Evolutionary conservation across 2,113 vertebrate species (phyloP), one percentile per base, ranked within the genome.

Genomic region (Tetrax tetrax): DNA sequence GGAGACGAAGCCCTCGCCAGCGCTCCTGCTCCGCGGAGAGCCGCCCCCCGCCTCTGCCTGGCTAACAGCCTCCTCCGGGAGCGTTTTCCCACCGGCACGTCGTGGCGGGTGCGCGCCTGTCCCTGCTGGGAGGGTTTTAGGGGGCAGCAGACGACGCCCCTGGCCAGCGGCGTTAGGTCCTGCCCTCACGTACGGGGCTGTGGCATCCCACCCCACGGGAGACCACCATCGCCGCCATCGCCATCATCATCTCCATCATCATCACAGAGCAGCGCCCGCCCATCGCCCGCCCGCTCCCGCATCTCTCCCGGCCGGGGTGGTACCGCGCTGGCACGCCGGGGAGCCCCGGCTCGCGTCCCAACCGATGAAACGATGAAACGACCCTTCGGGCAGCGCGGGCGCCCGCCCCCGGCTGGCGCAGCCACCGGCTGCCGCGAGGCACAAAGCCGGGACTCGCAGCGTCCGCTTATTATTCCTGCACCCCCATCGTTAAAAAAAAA

Each of bases 381-480:
- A 51, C 21, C n/a, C 29, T 57, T 78, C 3, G 7, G 61, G 81
- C 0, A 2, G 29, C 7, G 19, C 3, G 5, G 71, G 76, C 1
- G 1, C 64, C 82, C 16, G 50, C 72, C 77, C 37, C 41, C 1
- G 4, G 71, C 64, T 45, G 3, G 72, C 0, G 25, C 17, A 78
- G 89, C 1, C 2, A 33, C 72, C 0, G 33, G 77, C 90, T 59
- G 87, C 94, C 17, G 2, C 1, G 8, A 93, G 92, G 86, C 92
- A 95, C 90, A 94, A 95, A 95, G 95, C 66, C 0, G 5, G 82
- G 71, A 92, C 45, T 72, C 17, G 43, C 85, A 10, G 79, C 47
- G 12, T 85, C 88, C 60, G 9, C 92, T 96, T 57, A 83, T 90
- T 95, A 93, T 96, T 95, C 92, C 95, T 95, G 87, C 84, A 56